phyloP scores from a whole-genome alignment of 2,797 vertebrate species.

The Rhynchonycteris naso region DNA sequence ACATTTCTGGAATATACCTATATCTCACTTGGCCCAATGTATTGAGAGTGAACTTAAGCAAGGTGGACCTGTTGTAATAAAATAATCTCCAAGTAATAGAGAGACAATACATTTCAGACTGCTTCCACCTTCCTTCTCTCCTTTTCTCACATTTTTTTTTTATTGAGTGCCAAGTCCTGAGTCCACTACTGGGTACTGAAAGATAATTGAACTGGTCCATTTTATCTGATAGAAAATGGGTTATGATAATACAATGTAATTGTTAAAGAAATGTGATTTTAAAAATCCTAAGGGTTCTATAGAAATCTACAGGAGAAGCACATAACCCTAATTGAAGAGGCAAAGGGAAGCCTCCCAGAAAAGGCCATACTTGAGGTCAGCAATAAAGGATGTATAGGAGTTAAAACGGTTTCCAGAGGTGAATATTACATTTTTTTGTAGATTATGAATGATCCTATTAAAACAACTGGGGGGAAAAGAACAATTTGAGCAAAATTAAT shows the following conservation, averaged over 20 bases:
- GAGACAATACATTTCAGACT: background rate
- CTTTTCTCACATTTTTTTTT: background rate
- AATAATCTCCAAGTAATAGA: background rate
- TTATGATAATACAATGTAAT: background rate
- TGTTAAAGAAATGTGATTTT: background rate
- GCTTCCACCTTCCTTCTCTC: background rate
- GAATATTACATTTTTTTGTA: background rate
- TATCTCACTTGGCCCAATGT: background rate
- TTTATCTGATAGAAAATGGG: background rate
- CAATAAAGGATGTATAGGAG: background rate
- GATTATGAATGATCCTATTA: background rate
- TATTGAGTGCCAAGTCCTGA: background rate
- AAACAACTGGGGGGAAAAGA: background rate
- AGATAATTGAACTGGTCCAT: background rate
- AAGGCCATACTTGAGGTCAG: background rate
- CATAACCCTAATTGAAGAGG: background rate
- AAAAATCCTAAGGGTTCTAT: background rate
- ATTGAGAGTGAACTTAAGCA: background rate
- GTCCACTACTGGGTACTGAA: background rate
- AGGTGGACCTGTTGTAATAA: background rate
- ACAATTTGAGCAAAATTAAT: background rate
- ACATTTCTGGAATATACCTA: background rate
- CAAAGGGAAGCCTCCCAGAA: background rate
- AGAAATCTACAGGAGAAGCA: background rate
- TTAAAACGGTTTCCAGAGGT: background rate